Percentiles rank a stretch among this genome's conserved stretches.
These are phyloP conservation scores for Huso huso DNA, from an alignment of 2,797 vertebrate genomes.

Conservation along the genomic window DNA sequence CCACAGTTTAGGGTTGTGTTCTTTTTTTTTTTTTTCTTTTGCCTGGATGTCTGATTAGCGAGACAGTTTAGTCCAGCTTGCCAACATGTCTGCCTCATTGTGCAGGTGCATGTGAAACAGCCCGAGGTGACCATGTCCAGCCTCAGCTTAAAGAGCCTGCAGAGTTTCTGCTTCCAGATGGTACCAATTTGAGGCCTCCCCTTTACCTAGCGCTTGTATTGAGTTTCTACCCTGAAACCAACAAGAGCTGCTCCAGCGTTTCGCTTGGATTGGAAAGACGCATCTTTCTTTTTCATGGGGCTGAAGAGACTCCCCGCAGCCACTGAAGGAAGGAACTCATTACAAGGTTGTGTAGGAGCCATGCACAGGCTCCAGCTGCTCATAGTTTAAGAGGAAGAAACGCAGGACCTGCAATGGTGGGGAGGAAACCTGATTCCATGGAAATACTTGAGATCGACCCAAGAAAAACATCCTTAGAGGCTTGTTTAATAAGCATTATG, in stretches of 20 bases:
- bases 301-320: constrained; percentile 65
- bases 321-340: constrained; percentile 95
- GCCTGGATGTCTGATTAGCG: not conserved
- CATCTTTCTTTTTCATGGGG: constrained; percentile 39
- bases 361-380: constrained; percentile 78
- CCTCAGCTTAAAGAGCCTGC: constrained; percentile 55
- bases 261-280: constrained; percentile 76
- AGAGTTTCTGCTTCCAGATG: constrained; percentile 59
- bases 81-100: constrained; percentile 35
- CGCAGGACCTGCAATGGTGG: constrained; percentile 66
- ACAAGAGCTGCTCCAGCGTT: constrained; percentile 83
- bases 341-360: constrained; percentile 71
- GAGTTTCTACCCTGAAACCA: constrained; percentile 85
- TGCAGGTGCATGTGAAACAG: constrained; percentile 66
- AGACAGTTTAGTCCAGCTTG: constrained; percentile 22
- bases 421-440: constrained; percentile 75
- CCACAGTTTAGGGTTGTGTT: not conserved
- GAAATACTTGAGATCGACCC: constrained; percentile 79
- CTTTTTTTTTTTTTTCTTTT: not conserved
- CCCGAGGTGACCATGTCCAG: constrained; percentile 53
- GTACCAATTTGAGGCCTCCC: constrained; percentile 72
- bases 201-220: constrained; percentile 73
- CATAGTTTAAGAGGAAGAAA: constrained; percentile 79
- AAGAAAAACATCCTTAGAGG: constrained; percentile 88
- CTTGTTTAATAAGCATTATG: constrained; percentile 75